Evolutionary conservation across 2,113 vertebrate species (phyloP), one percentile per base, ranked within the genome.

Genomic region (Gymnogyps californianus): DNA sequence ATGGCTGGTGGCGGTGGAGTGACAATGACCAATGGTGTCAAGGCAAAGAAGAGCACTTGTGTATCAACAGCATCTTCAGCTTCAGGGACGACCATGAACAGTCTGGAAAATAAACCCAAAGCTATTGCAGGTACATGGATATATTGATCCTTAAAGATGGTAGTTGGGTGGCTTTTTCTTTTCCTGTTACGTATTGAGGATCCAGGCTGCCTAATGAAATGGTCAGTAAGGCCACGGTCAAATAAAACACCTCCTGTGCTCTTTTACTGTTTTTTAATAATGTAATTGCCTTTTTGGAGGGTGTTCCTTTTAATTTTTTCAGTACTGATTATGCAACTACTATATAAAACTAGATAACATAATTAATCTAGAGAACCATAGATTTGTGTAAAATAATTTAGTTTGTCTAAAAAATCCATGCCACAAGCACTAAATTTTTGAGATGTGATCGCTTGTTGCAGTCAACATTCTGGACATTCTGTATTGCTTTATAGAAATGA

Each of bases 1-100:
- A 99, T 99, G 98, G 98, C 99, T 89, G 99, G 99, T 93, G 99
- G 99, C 6, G 96, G 98, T 55, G 98, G 98, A 75, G 98, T 98
- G 70, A 88, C 98, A 9, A 97, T 98, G 86, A 97, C 98, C n/a
- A 99, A 98, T 74, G 97, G 98, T 92, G 99, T 99, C 91, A 98
- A 98, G 95, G 99, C 98, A 84, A 99, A 99, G 98, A 99, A 98
- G 78, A 98, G 92, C 91, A 83, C 96, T 42, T 97, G 97, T 38
- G 81, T 97, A 16, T 88, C 98, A 21, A 25, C 98, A 38, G 84
- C 87, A 13, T 95, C 98, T 59, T 97, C 98, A 49, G 61, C 97
- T 28, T 85, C 97, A 10, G 98, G 97, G 49, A 94, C 98, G 15
- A 64, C 93, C 69, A 97, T 98, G 96, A 98, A 77, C 88, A 98